Conservation (phyloP, 2,797 vertebrate species). For the Pantherophis alleghaniensis region DNA sequence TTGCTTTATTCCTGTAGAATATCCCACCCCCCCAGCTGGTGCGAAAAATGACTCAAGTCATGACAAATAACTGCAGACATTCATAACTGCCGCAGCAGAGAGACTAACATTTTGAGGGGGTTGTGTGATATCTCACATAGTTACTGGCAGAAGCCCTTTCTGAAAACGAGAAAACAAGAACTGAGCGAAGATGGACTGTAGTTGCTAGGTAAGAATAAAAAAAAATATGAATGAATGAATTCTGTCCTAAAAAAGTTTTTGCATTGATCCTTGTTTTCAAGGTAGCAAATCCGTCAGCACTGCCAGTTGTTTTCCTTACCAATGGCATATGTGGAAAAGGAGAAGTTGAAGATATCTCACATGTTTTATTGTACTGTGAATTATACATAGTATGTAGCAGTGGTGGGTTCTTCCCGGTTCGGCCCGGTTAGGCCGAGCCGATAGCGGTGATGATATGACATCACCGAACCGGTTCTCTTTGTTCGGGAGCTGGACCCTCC, state of each 20-base stretch:
- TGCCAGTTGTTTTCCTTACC: neutral
- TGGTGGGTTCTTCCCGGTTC: too few relatives aligned
- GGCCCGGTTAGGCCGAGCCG: too few relatives aligned
- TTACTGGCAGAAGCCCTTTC: neutral
- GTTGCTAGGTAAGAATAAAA: neutral
- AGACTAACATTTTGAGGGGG: neutral
- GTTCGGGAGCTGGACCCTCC: too few relatives aligned
- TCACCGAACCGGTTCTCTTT: too few relatives aligned
- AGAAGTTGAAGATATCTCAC: too few relatives aligned
- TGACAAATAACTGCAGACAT: conserved; percentile 18
- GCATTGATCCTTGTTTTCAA: neutral
- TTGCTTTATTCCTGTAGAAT: neutral
- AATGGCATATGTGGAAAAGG: too few relatives aligned
- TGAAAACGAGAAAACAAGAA: neutral
- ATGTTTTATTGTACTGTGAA: too few relatives aligned
- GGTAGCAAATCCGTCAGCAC: neutral
- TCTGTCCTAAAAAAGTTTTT: neutral
- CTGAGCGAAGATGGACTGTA: neutral
- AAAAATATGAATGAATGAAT: neutral
- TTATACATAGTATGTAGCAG: too few relatives aligned
- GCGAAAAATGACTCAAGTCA: conserved; percentile 11
- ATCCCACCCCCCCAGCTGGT: neutral
- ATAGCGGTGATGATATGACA: too few relatives aligned
- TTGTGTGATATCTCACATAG: neutral
- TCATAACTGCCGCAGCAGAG: neutral